Percentiles rank a stretch among this genome's conserved stretches.
These are phyloP conservation scores for Volucella zonaria DNA, from an alignment of 2,888 invertebrate species.

Conservation along the genomic window DNA sequence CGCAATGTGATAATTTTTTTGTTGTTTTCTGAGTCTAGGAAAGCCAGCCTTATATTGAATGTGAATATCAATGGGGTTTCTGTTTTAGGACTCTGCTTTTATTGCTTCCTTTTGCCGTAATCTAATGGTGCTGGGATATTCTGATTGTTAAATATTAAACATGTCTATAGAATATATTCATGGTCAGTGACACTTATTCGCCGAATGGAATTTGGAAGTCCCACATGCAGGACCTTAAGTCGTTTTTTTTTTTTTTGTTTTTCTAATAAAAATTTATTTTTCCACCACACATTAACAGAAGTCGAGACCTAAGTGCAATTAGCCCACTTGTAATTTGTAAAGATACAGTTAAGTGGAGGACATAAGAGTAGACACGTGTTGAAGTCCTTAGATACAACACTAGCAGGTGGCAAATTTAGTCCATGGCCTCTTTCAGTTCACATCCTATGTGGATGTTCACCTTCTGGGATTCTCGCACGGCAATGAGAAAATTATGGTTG, in stretches of 20 bases:
- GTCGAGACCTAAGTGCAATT: too few relatives aligned
- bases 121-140: constrained; percentile 4
- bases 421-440: too few relatives aligned
- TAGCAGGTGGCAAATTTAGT: too few relatives aligned
- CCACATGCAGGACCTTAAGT: constrained; percentile 19
- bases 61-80: constrained; percentile 9
- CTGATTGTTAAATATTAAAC: constrained; percentile 60
- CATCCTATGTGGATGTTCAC: too few relatives aligned
- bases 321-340: too few relatives aligned
- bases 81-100: constrained; percentile 35
- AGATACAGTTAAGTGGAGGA: too few relatives aligned
- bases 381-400: too few relatives aligned
- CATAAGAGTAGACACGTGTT: too few relatives aligned
- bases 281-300: too few relatives aligned
- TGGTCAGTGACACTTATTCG: constrained; percentile 8
- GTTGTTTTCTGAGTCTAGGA: constrained; percentile 12
- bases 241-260: too few relatives aligned
- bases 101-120: constrained; percentile 40
- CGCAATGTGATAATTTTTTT: constrained; percentile 64
- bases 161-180: constrained; percentile 41
- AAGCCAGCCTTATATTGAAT: constrained; percentile 1
- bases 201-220: constrained; percentile 5
- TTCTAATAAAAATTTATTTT: not conserved
- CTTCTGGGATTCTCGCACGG: too few relatives aligned
- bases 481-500: too few relatives aligned